These are phyloP conservation scores for Sebastes diaconus DNA, from an alignment of 2,797 vertebrate genomes.

Conservation along the genomic window DNA sequence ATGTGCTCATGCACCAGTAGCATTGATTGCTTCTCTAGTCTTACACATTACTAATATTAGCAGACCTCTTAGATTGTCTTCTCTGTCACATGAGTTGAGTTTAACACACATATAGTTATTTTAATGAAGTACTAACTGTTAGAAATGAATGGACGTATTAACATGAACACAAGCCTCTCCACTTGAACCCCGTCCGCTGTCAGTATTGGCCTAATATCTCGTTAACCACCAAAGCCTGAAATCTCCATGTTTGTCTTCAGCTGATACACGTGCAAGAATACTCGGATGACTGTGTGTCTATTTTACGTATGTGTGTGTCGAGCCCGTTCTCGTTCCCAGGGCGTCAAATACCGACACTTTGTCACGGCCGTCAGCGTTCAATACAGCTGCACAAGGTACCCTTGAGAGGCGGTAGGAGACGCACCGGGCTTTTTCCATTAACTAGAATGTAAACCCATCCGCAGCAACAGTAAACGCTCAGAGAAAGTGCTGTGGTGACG, in stretches of 20 bases:
- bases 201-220: constrained; percentile 13
- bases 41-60: constrained; percentile 40
- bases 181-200: constrained; percentile 11
- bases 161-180: constrained; percentile 21
- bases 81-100: constrained; percentile 1
- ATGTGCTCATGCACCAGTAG: constrained; percentile 22
- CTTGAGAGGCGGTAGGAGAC: too few relatives aligned
- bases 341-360: too few relatives aligned
- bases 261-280: constrained; percentile 36
- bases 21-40: constrained; percentile 34
- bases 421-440: too few relatives aligned
- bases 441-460: too few relatives aligned
- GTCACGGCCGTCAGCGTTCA: too few relatives aligned
- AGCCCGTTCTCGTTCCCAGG: too few relatives aligned
- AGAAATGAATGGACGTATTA: constrained; percentile 35
- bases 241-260: constrained; percentile 22
- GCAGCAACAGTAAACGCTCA: too few relatives aligned
- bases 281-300: constrained; percentile 6
- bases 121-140: constrained; percentile 40
- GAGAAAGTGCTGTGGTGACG: too few relatives aligned
- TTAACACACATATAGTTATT: constrained; percentile 20
- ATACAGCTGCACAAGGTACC: too few relatives aligned
- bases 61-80: constrained; percentile 19
- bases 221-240: constrained; percentile 14
- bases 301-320: background rate